Evolutionary conservation across 2,888 invertebrate genomes (phyloP).

Genomic region (Netelia inedita): DNA sequence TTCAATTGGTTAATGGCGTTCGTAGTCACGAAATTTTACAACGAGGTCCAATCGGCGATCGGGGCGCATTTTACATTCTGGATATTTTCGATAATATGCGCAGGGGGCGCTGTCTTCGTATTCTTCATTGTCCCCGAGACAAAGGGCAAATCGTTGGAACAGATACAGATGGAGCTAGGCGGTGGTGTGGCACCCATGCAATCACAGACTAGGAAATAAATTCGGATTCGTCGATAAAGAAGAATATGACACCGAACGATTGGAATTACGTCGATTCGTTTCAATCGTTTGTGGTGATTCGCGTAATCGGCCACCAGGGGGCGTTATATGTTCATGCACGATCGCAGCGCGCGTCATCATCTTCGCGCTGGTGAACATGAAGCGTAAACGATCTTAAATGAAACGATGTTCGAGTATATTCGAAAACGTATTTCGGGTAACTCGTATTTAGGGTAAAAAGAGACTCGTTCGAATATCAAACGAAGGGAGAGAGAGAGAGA

Average conservation of each 20-base stretch:
- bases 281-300: no score
- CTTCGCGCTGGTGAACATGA: no score
- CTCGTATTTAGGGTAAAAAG: no score
- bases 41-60: slow-evolving; percentile 86
- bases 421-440: no score
- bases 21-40: slow-evolving; percentile 91
- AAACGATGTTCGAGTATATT: no score
- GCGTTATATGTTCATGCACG: no score
- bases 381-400: no score
- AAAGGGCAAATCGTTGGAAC: slow-evolving; percentile 85
- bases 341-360: no score
- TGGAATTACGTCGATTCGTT: neutral
- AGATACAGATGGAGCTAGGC: slow-evolving; percentile 85
- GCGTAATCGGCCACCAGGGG: no score
- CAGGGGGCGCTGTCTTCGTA: slow-evolving; percentile 89
- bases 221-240: neutral
- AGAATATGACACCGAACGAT: neutral
- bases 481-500: no score
- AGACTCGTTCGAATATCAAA: no score
- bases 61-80: slow-evolving; percentile 90
- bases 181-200: slow-evolving; percentile 30
- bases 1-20: slow-evolving; percentile 94
- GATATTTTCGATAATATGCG: slow-evolving; percentile 90
- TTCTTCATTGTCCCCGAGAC: slow-evolving; percentile 88
- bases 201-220: neutral